phyloP scores from a whole-genome alignment of 1,140 invertebrate species.

The Drosophila carrolli region DNA sequence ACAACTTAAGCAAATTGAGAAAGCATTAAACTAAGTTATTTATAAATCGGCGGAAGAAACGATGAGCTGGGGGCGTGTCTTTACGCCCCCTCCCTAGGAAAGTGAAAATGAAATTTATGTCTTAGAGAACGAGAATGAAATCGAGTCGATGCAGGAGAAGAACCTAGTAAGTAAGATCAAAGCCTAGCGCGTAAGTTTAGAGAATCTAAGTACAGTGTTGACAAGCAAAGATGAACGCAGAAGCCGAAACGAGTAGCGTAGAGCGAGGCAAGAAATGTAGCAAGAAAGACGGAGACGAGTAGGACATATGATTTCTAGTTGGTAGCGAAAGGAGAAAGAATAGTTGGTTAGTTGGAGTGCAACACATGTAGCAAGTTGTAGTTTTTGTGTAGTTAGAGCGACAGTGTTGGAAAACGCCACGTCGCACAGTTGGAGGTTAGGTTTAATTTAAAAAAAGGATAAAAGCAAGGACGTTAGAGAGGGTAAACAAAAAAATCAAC shows the following conservation, averaged over 20 bases:
- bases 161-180: conserved; percentile 75
- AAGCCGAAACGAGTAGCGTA: conserved; percentile 7
- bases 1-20: conserved; percentile 61
- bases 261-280: conserved; percentile 18
- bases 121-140: conserved; percentile 33
- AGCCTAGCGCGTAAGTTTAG: conserved; percentile 70
- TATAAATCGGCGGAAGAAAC: conserved; percentile 31
- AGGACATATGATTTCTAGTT: conserved; percentile 68
- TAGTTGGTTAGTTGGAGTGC: conserved; percentile 55
- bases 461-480: conserved; percentile 21
- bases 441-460: conserved; percentile 47
- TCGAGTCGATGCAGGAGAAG: conserved; percentile 32
- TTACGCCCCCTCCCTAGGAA: conserved; percentile 25
- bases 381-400: conserved; percentile 73
- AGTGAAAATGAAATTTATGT: conserved; percentile 52
- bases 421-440: conserved; percentile 52
- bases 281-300: conserved; percentile 31
- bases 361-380: conserved; percentile 54
- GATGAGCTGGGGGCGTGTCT: conserved; percentile 13
- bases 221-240: conserved; percentile 38
- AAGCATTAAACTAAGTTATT: conserved; percentile 63
- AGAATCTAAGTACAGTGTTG: conserved; percentile 63
- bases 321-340: conserved; percentile 50
- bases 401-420: conserved; percentile 43
- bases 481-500: conserved; percentile 46